phyloP scores from a whole-genome alignment of 2,113 vertebrate species.

The Atherinomorus stipes region DNA sequence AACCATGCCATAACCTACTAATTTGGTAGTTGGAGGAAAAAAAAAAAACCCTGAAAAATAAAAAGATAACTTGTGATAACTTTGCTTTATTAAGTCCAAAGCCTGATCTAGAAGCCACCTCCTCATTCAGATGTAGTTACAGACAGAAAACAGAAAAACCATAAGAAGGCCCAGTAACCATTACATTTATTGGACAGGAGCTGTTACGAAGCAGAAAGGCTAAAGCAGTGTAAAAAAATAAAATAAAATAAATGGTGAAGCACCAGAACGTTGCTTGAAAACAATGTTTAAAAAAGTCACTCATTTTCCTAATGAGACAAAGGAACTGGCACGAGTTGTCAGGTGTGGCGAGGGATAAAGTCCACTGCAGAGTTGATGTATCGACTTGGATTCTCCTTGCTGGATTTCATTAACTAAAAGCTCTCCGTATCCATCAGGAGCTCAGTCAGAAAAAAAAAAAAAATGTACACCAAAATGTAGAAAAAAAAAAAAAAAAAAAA shows the following conservation, averaged over 20 bases:
- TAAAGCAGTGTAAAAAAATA: slow-evolving; percentile 22
- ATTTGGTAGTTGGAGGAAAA: background rate
- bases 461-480: slow-evolving; percentile 61
- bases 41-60: background rate
- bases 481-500: slow-evolving; percentile 51
- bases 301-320: background rate
- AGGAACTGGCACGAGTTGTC: background rate
- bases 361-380: slow-evolving; percentile 17
- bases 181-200: slow-evolving; percentile 52
- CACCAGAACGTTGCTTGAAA: slow-evolving; percentile 32
- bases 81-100: slow-evolving; percentile 6
- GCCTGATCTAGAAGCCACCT: slow-evolving; percentile 11
- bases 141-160: slow-evolving; percentile 12
- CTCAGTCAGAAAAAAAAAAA: slow-evolving; percentile 57
- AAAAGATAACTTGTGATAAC: background rate
- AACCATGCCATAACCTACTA: too few relatives aligned
- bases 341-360: background rate
- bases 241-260: slow-evolving; percentile 50
- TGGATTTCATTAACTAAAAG: slow-evolving; percentile 42
- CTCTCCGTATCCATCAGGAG: slow-evolving; percentile 43
- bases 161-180: slow-evolving; percentile 33
- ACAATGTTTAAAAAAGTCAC: slow-evolving; percentile 7
- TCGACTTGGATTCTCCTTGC: slow-evolving; percentile 41
- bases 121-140: slow-evolving; percentile 14
- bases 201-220: slow-evolving; percentile 20